These are phyloP conservation scores for Lamprologus sp. DNA, from an alignment of 2,113 vertebrate species.

Conservation along the genomic window DNA sequence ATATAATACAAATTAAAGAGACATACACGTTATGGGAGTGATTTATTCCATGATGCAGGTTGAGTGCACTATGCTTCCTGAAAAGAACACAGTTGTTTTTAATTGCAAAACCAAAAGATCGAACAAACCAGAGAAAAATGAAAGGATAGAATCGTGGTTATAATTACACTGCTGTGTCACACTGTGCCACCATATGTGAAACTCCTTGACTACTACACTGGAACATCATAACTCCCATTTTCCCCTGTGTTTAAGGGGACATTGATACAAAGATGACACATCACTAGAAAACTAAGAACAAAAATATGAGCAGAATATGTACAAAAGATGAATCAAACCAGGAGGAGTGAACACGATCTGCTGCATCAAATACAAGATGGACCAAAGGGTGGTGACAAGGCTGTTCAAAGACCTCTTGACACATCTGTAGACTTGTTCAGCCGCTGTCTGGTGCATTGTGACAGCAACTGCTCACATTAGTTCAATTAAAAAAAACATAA, in stretches of 20 bases:
- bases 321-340: constrained; percentile 71
- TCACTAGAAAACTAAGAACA: constrained; percentile 75
- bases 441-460: background rate
- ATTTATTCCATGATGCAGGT: constrained; percentile 70
- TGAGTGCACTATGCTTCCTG: constrained; percentile 73
- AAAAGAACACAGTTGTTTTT: constrained; percentile 64
- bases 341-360: background rate
- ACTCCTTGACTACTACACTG: constrained; percentile 31
- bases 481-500: background rate
- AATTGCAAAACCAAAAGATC: constrained; percentile 45
- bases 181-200: constrained; percentile 47
- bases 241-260: background rate
- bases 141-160: constrained; percentile 35
- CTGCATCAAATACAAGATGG: background rate
- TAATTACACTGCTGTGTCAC: constrained; percentile 10
- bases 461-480: constrained; percentile 9
- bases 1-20: background rate
- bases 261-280: constrained; percentile 57
- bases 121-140: constrained; percentile 20
- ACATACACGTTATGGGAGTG: constrained; percentile 41
- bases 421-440: background rate
- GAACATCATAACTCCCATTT: constrained; percentile 19
- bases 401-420: background rate
- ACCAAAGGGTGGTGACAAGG: background rate
- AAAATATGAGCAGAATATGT: constrained; percentile 74